phyloP scores from a whole-genome alignment of 2,888 invertebrate species.

The Lottia scabra region DNA sequence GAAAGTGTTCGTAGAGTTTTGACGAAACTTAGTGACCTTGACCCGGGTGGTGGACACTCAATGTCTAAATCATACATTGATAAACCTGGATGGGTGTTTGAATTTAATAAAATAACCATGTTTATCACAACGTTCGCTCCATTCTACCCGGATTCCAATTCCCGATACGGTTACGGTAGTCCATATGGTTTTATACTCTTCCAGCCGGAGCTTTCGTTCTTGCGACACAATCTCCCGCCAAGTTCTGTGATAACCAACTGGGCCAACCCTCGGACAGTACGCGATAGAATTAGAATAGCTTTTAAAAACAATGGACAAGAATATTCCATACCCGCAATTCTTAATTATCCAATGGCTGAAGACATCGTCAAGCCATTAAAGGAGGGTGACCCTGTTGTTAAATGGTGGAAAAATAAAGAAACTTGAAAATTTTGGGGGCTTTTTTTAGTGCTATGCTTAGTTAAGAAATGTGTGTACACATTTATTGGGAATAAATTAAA shows the following conservation, averaged over 20 bases:
- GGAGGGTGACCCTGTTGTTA: constrained; percentile 27
- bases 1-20: constrained; percentile 46
- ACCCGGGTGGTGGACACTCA: constrained; percentile 43
- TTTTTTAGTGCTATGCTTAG: no score
- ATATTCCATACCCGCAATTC: constrained; percentile 47
- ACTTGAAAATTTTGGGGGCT: neutral
- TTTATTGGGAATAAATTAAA: no score
- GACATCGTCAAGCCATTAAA: constrained; percentile 53
- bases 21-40: constrained; percentile 44
- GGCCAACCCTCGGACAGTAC: constrained; percentile 50
- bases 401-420: constrained; percentile 49
- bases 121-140: constrained; percentile 64
- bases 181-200: constrained; percentile 54
- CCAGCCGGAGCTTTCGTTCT: constrained; percentile 63
- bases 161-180: constrained; percentile 50
- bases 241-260: constrained; percentile 59
- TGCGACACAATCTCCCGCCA: constrained; percentile 54
- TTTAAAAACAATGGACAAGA: constrained; percentile 54
- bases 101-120: constrained; percentile 56
- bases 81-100: constrained; percentile 57
- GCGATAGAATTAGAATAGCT: constrained; percentile 57
- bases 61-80: constrained; percentile 53
- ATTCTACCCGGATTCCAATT: constrained; percentile 53
- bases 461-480: no score
- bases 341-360: constrained; percentile 50